These are phyloP conservation scores for Bubo bubo DNA, from an alignment of 2,113 vertebrate species.

Conservation along the genomic window DNA sequence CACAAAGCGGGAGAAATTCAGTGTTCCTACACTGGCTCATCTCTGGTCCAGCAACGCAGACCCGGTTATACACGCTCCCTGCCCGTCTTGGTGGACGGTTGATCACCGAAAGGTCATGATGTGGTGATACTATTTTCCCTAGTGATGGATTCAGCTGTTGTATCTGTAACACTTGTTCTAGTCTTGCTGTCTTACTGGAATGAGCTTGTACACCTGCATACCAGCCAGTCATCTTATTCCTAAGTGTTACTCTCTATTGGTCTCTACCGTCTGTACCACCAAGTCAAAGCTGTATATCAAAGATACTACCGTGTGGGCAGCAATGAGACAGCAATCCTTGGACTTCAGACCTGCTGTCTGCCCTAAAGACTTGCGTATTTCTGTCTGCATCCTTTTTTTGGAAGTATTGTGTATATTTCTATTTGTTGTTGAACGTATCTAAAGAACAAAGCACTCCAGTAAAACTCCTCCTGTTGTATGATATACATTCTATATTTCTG, in stretches of 20 bases:
- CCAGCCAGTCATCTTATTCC: conserved; percentile 60
- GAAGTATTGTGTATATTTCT: conserved; percentile 81
- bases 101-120: conserved; percentile 1
- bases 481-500: conserved; percentile 84
- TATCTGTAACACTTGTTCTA: conserved; percentile 65
- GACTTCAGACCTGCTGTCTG: conserved; percentile 62
- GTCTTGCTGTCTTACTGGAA: conserved; percentile 74
- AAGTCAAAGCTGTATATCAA: conserved; percentile 62
- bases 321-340: conserved; percentile 49
- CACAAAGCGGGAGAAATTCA: conserved; percentile 31
- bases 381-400: conserved; percentile 62
- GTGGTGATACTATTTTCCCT: conserved; percentile 62
- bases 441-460: conserved; percentile 80
- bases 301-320: conserved; percentile 35
- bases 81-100: not conserved
- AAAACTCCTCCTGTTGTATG: conserved; percentile 80
- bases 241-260: conserved; percentile 67
- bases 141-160: conserved; percentile 59
- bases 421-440: conserved; percentile 75
- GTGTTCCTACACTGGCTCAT: conserved; percentile 13
- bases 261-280: conserved; percentile 49
- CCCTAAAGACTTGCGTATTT: conserved; percentile 66
- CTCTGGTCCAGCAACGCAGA: conserved; percentile 11
- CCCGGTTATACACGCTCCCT: not conserved
- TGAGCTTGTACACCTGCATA: conserved; percentile 76